Evolutionary conservation across 1,140 invertebrate genomes (phyloP).

Genomic region (Drosophila ananassae): DNA sequence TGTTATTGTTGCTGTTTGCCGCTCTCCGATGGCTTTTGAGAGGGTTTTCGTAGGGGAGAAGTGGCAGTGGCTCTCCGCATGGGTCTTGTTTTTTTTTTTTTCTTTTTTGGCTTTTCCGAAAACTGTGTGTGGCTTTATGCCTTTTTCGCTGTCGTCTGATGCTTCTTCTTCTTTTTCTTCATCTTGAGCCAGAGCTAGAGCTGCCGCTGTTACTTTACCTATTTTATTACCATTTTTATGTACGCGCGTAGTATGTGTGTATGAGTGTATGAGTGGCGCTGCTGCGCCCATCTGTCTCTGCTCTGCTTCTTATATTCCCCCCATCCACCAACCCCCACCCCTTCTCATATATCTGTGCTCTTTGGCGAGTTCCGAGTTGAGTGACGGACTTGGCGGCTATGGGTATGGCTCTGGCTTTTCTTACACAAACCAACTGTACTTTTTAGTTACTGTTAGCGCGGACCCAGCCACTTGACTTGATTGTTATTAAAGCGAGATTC

Average conservation of each 20-base stretch:
- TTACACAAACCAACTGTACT: constrained; percentile 78
- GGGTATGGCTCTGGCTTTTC: constrained; percentile 42
- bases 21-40: constrained; percentile 34
- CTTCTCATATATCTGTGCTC: no score
- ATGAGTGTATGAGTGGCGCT: constrained; percentile 27
- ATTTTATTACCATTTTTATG: constrained; percentile 65
- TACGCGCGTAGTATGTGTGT: constrained; percentile 24
- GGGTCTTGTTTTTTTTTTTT: constrained; percentile 1
- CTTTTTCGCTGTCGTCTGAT: constrained; percentile 18
- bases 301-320: constrained; percentile 33
- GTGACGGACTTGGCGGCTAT: constrained; percentile 47
- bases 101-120: constrained; percentile 40
- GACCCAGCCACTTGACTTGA: constrained; percentile 71
- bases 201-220: constrained; percentile 57
- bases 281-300: constrained; percentile 55
- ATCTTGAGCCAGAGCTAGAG: not conserved
- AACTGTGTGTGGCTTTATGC: constrained; percentile 48
- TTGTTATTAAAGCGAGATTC: constrained; percentile 66
- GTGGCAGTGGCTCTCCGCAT: constrained; percentile 23
- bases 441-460: constrained; percentile 74
- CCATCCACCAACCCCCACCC: not conserved
- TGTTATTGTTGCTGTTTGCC: constrained; percentile 28
- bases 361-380: constrained; percentile 44
- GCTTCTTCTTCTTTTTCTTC: constrained; percentile 30
- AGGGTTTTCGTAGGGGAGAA: constrained; percentile 26